Base-by-base conservation (phyloP, 2,113 vertebrate species). In the Gymnobelideus leadbeateri region DNA sequence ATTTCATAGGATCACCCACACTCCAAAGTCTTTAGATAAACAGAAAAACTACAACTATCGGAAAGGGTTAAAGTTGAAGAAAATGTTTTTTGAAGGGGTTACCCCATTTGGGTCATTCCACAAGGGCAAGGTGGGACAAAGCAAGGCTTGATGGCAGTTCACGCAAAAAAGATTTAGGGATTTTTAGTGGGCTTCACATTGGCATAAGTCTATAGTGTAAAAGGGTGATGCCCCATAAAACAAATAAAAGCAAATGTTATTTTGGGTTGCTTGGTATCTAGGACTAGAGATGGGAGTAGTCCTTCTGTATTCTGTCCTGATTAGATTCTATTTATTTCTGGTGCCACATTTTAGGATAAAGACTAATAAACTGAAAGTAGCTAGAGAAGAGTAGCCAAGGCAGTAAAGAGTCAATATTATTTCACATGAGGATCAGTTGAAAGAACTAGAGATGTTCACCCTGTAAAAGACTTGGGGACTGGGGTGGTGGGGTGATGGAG, bases 1-100 rank as follows among this genome's bases (percentile, higher is more conserved):
- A 92, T 10, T 94, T 53, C 90, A 91, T 26, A 94, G 49, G 93
- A 92, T 89, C 91, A 57, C 95, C 91, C 84, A 94, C 47, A 96
- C 53, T 95, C 50, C 9, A 57, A 57, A 54, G 95, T 94, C 52
- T 94, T 95, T 92, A 94, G 77, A 93, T 4, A 89, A 49, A 8
- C 0, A 91, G 95, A 96, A 97, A 28, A 90, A 90, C 47, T 25
- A 31, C 8, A 90, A 19, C 47, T 50, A 50, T 90, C 4, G 31
- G 26, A 16, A 90, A 50, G 12, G 46, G 43, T 89, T 50, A 77
- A 77, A 43, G 19, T 43, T n/a, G 37, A 77, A 90, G 47, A 68
- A 90, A 90, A 26, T 90, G 47, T 0, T 50, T 50, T 90, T 90
- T 90, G 47, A 47, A 26, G 47, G 23, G 24, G 6, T 50, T 28